These are phyloP conservation scores for Drosophila longiperda DNA, from an alignment of 2,888 invertebrate genomes.

Conservation along the genomic window DNA sequence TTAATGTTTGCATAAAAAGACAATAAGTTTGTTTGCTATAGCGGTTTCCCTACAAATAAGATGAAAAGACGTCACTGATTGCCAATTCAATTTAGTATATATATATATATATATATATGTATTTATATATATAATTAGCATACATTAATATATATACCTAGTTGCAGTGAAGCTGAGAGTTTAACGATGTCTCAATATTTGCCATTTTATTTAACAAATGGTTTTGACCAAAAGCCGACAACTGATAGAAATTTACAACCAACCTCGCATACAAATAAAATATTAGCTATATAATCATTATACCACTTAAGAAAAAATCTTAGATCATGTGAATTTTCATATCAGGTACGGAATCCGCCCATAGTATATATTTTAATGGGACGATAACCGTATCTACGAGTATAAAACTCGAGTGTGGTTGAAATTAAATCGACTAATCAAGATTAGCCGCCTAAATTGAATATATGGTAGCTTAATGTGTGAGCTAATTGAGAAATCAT, in stretches of 20 bases:
- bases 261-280: constrained; percentile 37
- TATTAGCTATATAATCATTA: too few species aligned
- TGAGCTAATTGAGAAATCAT: constrained; percentile 15
- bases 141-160: constrained; percentile 51
- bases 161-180: constrained; percentile 45
- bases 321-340: constrained; percentile 9
- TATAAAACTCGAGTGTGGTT: constrained; percentile 33
- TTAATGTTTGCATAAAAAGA: constrained; percentile 13
- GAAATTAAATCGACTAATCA: constrained; percentile 49
- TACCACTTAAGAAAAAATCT: not conserved
- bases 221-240: constrained; percentile 28
- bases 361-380: constrained; percentile 38
- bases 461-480: constrained; percentile 4
- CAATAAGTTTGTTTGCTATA: constrained; percentile 8
- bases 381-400: constrained; percentile 53
- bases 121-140: constrained; percentile 53
- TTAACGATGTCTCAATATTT: constrained; percentile 74
- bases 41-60: constrained; percentile 13
- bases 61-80: constrained; percentile 54
- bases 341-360: constrained; percentile 2
- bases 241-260: constrained; percentile 49
- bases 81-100: constrained; percentile 41
- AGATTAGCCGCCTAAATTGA: constrained; percentile 35
- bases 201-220: constrained; percentile 55
- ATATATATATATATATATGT: not conserved